These are phyloP conservation scores for Drosophila ohnishii DNA, from an alignment of 1,140 invertebrate species.

Conservation along the genomic window DNA sequence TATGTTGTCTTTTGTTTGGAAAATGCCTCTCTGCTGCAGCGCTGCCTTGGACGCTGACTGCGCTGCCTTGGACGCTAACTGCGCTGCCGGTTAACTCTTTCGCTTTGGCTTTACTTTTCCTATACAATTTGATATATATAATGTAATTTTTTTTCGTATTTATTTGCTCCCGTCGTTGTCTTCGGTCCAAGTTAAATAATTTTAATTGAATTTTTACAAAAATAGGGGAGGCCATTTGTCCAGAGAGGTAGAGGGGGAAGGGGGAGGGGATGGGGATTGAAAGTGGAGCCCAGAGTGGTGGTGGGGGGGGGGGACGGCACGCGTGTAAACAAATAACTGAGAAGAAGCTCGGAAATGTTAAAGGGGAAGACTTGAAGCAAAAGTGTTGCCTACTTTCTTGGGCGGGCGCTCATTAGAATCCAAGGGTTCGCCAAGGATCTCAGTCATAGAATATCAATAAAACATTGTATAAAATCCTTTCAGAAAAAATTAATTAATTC, in stretches of 20 bases:
- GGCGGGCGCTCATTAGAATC: no score
- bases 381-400: constrained; percentile 53
- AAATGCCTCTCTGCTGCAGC: constrained; percentile 63
- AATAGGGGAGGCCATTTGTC: constrained; percentile 64
- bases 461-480: no score
- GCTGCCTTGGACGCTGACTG: constrained; percentile 24
- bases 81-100: constrained; percentile 12
- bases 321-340: constrained; percentile 6
- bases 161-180: constrained; percentile 16
- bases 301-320: not conserved
- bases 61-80: constrained; percentile 18
- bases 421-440: not conserved
- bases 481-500: no score
- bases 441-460: not conserved
- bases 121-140: constrained; percentile 63
- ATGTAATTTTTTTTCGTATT: constrained; percentile 56
- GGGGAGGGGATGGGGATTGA: not conserved
- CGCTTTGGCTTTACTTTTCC: constrained; percentile 39
- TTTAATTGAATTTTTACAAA: constrained; percentile 79
- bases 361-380: constrained; percentile 1
- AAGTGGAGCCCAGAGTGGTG: not conserved
- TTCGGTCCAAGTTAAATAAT: constrained; percentile 65
- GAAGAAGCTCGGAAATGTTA: not conserved
- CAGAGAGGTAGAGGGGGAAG: not conserved
- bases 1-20: constrained; percentile 78